These are phyloP conservation scores for Montipora sp. DNA, from an alignment of 64 coral and sea anemone species.

Conservation along the genomic window DNA sequence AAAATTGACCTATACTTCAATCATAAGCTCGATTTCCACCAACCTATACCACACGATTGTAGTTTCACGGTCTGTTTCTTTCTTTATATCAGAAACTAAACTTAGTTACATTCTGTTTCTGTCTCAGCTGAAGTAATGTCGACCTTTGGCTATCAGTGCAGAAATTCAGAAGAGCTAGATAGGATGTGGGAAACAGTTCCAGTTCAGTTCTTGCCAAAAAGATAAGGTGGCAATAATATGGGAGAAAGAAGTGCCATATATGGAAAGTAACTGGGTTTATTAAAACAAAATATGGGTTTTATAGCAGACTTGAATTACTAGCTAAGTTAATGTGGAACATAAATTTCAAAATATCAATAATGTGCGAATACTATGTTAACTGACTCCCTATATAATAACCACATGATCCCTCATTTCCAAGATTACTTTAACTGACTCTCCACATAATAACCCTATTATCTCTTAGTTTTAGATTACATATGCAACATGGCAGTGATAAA, in stretches of 20 bases:
- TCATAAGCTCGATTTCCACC: no score
- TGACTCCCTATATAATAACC: conserved; percentile 22
- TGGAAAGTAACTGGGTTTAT: background rate
- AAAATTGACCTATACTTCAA: no score
- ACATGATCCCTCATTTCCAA: conserved; percentile 25
- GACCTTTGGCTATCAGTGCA: background rate
- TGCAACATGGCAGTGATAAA: background rate
- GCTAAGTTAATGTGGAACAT: background rate
- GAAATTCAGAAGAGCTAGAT: background rate
- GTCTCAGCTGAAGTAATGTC: background rate
- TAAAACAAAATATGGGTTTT: conserved; percentile 33
- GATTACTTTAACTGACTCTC: no score
- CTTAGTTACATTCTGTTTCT: background rate
- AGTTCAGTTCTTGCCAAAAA: no score
- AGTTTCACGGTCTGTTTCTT: background rate
- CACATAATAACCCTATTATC: no score
- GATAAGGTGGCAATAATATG: background rate
- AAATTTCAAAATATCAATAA: conserved; percentile 21
- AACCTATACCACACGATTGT: no score
- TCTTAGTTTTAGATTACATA: background rate
- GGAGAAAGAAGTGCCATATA: conserved; percentile 6
- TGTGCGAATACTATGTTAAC: conserved; percentile 22
- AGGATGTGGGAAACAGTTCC: background rate
- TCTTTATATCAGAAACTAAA: background rate
- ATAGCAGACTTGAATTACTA: background rate